Base-by-base conservation (phyloP, 2,797 vertebrate species). In the Rhynchonycteris naso region DNA sequence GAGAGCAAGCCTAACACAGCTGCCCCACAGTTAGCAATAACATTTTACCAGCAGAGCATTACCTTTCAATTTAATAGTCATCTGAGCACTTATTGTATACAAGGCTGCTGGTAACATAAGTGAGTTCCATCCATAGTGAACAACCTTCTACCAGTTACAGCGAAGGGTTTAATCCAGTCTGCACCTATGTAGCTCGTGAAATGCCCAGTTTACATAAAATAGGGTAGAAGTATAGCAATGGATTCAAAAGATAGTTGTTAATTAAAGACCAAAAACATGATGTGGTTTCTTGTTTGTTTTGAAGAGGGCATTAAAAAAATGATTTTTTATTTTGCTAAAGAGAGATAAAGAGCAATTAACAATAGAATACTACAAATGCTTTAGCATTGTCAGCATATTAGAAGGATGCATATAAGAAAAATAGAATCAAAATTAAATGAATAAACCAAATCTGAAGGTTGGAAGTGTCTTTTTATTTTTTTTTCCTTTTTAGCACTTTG, bases 391-490 rank as follows among this genome's bases (percentile, higher is more conserved):
- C 26, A 66, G 26, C 72, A 43, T 59, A 79, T 56, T 38, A 11
- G 56, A 88, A 95, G n/a, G 11, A 59, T 66, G 19, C 1, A 93
- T 33, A 30, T 68, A 38, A 91, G 78, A 47, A 78, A 5, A 80
- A 5, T 6, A 61, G 66, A 89, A 88, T 71, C 22, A 79, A 35
- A 47, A 38, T 90, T 88, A 85, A 95, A 76, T 33, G 68, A 91
- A 86, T 88, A 47, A 66, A 82, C 52, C 88, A 47, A 81, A 84
- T 43, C 80, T 79, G 82, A 43, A 71, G 71, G 14, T 54, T 79
- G 52, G 30, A 87, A 90, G 24, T 75, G 35, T 82, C 52, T 93
- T 86, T 66, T 43, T 7, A 6, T 43, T 43, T 33, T 90, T 94
- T 61, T 15, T 58, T 18, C 38, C 38, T 30, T 26, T 65, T 33